phyloP scores from a whole-genome alignment of 2,888 invertebrate species.

The Pseudolycoriella hygida region DNA sequence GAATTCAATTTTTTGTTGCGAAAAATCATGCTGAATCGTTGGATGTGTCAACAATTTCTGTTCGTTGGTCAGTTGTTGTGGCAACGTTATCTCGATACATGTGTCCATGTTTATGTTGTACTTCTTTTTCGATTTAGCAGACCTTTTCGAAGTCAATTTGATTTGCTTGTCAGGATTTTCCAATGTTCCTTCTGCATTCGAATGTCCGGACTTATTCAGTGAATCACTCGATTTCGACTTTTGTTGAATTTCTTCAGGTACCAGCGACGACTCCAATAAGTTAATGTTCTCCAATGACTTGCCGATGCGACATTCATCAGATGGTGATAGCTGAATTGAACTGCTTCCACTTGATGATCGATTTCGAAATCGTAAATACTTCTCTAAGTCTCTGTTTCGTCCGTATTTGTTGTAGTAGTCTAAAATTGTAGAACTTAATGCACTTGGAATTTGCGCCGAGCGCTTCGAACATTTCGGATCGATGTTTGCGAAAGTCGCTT shows the following conservation, averaged over 20 bases:
- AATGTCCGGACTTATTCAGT: background rate
- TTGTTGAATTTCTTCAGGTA: background rate
- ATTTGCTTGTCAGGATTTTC: background rate
- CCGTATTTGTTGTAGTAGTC: slow-evolving; percentile 54
- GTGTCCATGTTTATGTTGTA: slow-evolving; percentile 8
- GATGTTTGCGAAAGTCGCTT: background rate
- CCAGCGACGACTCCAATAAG: background rate
- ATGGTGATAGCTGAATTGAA: slow-evolving; percentile 1
- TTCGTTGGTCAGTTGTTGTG: slow-evolving; percentile 8
- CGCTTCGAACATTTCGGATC: background rate
- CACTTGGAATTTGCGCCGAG: too few species aligned
- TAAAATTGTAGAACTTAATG: slow-evolving; percentile 22
- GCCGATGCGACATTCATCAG: background rate
- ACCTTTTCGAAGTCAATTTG: background rate
- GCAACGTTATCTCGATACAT: slow-evolving; percentile 7
- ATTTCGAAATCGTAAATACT: slow-evolving; percentile 36
- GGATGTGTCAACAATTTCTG: slow-evolving; percentile 9
- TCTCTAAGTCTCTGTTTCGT: slow-evolving; percentile 44
- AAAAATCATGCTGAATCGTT: background rate
- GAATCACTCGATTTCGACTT: background rate
- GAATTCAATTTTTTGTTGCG: background rate
- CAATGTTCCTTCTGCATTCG: too few species aligned
- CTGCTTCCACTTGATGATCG: slow-evolving; percentile 12
- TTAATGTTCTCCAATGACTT: slow-evolving; percentile 6
- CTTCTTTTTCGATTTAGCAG: slow-evolving; percentile 1